Evolutionary conservation across 2,113 vertebrate species (phyloP).

Genomic region (Channa maculata): DNA sequence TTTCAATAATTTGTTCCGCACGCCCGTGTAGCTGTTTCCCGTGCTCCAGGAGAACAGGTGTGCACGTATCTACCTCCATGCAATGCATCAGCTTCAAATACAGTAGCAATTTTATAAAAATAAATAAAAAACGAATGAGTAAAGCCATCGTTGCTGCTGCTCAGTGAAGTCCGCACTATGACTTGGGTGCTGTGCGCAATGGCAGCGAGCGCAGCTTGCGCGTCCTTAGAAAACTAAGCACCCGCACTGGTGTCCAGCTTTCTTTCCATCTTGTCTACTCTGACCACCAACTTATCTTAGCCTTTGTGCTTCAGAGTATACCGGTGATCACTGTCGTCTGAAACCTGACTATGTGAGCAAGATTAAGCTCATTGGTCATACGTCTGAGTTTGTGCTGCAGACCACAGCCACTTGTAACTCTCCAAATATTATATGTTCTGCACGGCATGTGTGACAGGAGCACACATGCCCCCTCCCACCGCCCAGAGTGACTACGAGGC

Average conservation of each 20-base stretch:
- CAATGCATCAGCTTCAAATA: slow-evolving; percentile 55
- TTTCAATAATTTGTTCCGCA: slow-evolving; percentile 64
- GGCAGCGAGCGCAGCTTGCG: slow-evolving; percentile 41
- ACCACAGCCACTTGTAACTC: slow-evolving; percentile 77
- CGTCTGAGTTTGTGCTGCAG: slow-evolving; percentile 50
- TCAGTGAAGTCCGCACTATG: slow-evolving; percentile 21
- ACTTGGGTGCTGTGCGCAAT: slow-evolving; percentile 31
- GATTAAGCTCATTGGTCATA: slow-evolving; percentile 71
- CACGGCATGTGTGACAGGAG: slow-evolving; percentile 60
- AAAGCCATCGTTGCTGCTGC: slow-evolving; percentile 72
- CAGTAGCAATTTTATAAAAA: slow-evolving; percentile 63
- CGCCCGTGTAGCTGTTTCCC: slow-evolving; percentile 70
- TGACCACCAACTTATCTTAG: slow-evolving; percentile 38
- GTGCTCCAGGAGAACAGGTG: slow-evolving; percentile 84
- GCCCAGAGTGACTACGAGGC: not conserved
- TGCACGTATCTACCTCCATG: slow-evolving; percentile 85
- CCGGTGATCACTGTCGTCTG: slow-evolving; percentile 38
- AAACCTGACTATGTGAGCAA: slow-evolving; percentile 61
- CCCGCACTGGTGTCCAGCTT: slow-evolving; percentile 14
- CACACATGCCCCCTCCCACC: slow-evolving; percentile 21
- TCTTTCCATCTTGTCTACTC: slow-evolving; percentile 51
- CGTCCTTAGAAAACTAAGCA: slow-evolving; percentile 42
- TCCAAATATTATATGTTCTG: slow-evolving; percentile 75
- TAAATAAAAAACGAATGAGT: slow-evolving; percentile 28
- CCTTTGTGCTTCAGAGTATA: slow-evolving; percentile 69